Evolutionary conservation across 37 sponge, comb jelly and placozoan genomes (phyloP).

Genomic region (Crambe crambe): DNA sequence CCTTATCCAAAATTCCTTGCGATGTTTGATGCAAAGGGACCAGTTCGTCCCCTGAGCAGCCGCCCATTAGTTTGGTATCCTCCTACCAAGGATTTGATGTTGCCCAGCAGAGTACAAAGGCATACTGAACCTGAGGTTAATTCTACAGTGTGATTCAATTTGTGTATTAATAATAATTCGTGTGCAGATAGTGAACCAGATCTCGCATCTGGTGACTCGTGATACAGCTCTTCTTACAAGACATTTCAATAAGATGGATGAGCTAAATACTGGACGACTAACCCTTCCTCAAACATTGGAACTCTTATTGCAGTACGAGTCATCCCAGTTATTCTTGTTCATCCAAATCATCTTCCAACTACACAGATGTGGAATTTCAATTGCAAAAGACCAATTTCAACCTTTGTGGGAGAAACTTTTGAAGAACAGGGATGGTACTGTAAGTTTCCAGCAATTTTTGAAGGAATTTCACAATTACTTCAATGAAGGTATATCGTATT

Average conservation of each 20-base stretch:
- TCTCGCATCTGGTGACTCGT: not conserved
- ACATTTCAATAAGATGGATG: not conserved
- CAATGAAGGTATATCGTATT: not conserved
- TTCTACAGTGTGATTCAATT: not conserved
- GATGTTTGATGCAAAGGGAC: slow-evolving; percentile 33
- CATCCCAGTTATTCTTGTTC: not conserved
- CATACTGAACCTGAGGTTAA: not conserved
- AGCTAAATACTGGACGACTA: not conserved
- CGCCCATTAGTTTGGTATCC: not conserved
- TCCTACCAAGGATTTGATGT: not conserved
- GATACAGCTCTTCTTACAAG: not conserved
- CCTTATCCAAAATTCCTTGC: slow-evolving; percentile 58
- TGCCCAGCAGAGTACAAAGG: too few relatives aligned
- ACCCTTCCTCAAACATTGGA: not conserved
- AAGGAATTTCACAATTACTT: slow-evolving; percentile 14
- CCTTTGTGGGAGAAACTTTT: slow-evolving; percentile 39
- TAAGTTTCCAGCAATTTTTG: slow-evolving; percentile 41
- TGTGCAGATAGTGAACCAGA: not conserved
- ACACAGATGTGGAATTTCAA: slow-evolving; percentile 24
- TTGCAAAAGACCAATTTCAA: not conserved
- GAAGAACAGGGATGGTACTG: slow-evolving; percentile 41
- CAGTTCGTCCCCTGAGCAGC: not conserved
- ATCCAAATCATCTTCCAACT: too few relatives aligned
- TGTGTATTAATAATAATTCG: too few relatives aligned
- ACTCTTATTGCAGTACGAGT: not conserved